A percentile compares a stretch with the other conserved stretches of the same genome.
These are phyloP conservation scores for Albula glossodonta DNA, from an alignment of 2,113 vertebrate genomes.

Conservation along the genomic window DNA sequence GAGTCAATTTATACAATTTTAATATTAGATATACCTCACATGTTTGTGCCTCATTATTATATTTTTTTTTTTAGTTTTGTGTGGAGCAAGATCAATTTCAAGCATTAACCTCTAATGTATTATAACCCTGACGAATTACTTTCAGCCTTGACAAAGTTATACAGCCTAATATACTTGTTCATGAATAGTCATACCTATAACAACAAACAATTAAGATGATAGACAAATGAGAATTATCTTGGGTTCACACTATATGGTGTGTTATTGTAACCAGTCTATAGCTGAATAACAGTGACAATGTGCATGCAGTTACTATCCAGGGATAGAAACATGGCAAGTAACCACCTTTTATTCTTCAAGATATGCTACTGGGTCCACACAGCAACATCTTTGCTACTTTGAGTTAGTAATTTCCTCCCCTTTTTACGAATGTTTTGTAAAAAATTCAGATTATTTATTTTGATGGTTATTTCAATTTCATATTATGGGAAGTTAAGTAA, in stretches of 20 bases:
- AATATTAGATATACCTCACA: slow-evolving; percentile 2
- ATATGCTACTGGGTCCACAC: too few species aligned
- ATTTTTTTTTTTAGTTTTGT: not conserved
- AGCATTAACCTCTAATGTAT: not conserved
- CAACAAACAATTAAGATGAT: not conserved
- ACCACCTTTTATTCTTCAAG: not conserved
- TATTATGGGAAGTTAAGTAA: not conserved
- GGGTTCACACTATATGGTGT: not conserved
- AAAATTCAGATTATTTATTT: not conserved
- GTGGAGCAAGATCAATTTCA: not conserved
- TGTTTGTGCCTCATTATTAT: not conserved
- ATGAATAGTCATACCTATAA: not conserved
- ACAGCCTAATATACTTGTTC: not conserved
- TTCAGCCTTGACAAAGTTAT: not conserved
- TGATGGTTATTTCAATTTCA: slow-evolving; percentile 16
- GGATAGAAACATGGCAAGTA: slow-evolving; percentile 4
- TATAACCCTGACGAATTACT: not conserved
- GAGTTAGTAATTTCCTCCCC: not conserved
- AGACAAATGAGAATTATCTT: not conserved
- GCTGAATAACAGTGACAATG: not conserved
- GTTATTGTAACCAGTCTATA: not conserved
- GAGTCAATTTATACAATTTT: not conserved
- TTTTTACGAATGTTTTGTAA: slow-evolving; percentile 9
- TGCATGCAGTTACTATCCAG: slow-evolving; percentile 6
- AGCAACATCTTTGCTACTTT: not conserved